Percentiles rank a stretch among this genome's conserved stretches.
These are phyloP conservation scores for Arremon aurantiirostris DNA, from an alignment of 2,797 vertebrate genomes.

Conservation along the genomic window DNA sequence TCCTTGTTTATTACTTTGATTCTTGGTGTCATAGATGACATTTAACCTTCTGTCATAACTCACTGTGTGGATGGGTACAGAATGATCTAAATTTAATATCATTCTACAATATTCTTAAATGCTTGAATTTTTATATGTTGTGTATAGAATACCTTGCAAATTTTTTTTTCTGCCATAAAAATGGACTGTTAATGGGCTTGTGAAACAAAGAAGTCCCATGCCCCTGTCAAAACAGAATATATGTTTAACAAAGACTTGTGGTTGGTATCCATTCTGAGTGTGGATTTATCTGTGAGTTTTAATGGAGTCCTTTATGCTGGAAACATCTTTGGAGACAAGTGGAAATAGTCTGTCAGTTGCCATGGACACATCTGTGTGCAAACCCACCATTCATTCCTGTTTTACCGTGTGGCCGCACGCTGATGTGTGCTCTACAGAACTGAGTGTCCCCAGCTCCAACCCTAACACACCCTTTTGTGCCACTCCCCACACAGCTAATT, in stretches of 20 bases:
- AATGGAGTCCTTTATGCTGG: background rate
- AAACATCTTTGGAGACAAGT: conserved; percentile 33
- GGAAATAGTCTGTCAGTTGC: conserved; percentile 62
- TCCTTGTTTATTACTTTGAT: background rate
- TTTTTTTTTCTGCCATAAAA: background rate
- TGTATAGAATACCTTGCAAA: background rate
- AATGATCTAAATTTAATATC: background rate
- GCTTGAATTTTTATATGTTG: background rate
- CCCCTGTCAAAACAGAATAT: background rate
- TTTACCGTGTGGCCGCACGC: background rate
- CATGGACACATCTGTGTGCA: conserved; percentile 37
- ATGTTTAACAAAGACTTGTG: background rate
- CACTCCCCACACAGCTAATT: background rate
- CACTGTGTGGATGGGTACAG: background rate
- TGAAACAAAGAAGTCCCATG: background rate
- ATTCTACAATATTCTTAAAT: background rate
- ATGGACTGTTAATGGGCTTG: background rate
- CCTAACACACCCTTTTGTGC: background rate
- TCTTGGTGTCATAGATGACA: background rate
- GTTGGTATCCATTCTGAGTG: background rate
- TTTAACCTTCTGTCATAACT: background rate
- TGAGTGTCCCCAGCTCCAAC: background rate
- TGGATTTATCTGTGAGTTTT: background rate
- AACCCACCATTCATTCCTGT: background rate
- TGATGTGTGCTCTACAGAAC: background rate